These are phyloP conservation scores for Dicentrarchus labrax DNA, from an alignment of 2,113 vertebrate genomes.

Conservation along the genomic window DNA sequence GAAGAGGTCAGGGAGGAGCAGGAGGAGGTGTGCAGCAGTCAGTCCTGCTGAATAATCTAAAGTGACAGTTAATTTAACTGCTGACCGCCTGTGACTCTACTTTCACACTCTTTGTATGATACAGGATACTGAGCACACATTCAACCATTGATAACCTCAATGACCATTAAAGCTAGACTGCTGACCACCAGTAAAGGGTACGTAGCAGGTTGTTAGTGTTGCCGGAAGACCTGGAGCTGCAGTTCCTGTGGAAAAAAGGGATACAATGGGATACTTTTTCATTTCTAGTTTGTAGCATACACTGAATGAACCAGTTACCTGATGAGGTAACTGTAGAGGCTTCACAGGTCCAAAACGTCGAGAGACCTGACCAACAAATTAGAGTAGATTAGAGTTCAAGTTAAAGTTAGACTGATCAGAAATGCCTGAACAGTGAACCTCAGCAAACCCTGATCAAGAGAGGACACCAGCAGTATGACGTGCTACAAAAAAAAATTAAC, in stretches of 20 bases:
- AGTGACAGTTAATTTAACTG: constrained; percentile 45
- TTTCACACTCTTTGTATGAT: neutral
- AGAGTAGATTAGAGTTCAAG: too few species aligned
- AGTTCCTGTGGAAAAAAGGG: neutral
- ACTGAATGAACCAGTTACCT: neutral
- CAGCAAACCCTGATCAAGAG: too few species aligned
- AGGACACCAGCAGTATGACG: too few species aligned
- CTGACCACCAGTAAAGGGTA: neutral
- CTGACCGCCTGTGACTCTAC: constrained; percentile 22
- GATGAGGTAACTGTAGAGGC: neutral
- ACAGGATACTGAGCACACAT: constrained; percentile 3
- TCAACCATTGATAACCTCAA: neutral
- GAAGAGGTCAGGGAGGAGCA: neutral
- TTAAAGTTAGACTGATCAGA: too few species aligned
- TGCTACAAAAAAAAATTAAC: too few species aligned
- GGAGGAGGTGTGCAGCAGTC: neutral
- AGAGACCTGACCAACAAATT: too few species aligned
- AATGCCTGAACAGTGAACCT: too few species aligned
- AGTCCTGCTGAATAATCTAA: constrained; percentile 28
- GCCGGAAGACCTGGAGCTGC: neutral
- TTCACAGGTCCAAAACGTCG: neutral
- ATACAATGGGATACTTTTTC: neutral
- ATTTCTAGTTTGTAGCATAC: neutral
- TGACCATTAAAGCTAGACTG: neutral
- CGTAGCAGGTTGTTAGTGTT: neutral